A percentile compares a stretch with the other conserved stretches of the same genome.
These are phyloP conservation scores for Melipona bicolor DNA, from an alignment of 2,888 invertebrate species.

Conservation along the genomic window DNA sequence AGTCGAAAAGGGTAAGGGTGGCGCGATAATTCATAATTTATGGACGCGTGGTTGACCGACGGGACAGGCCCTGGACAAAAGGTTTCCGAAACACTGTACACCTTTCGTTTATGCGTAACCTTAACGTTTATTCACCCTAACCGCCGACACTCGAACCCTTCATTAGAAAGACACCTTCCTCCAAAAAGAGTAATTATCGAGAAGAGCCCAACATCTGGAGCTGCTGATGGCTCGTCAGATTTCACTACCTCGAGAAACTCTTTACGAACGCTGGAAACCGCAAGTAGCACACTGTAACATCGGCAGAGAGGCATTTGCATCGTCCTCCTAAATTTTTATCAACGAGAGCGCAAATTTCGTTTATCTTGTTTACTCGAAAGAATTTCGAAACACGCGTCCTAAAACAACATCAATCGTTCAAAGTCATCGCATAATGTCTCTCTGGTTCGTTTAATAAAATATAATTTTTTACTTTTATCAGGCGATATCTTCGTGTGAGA, in stretches of 20 bases:
- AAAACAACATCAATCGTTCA: no score
- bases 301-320: no score
- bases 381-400: no score
- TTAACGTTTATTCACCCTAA: constrained; percentile 65
- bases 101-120: constrained; percentile 57
- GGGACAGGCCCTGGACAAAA: constrained; percentile 57
- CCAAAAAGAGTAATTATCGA: neutral
- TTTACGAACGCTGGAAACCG: neutral
- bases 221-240: neutral
- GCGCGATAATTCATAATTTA: constrained; percentile 75
- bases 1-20: constrained; percentile 56
- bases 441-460: no score
- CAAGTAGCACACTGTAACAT: neutral
- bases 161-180: constrained; percentile 26
- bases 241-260: neutral
- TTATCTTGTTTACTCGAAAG: no score
- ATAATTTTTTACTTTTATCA: no score
- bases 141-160: constrained; percentile 48
- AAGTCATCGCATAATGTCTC: no score
- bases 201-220: constrained; percentile 18
- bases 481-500: no score
- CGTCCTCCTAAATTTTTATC: no score
- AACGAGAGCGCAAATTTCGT: no score
- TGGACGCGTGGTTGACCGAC: constrained; percentile 67
- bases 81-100: constrained; percentile 35